phyloP scores from a whole-genome alignment of 2,113 vertebrate species.

The Sander lucioperca region DNA sequence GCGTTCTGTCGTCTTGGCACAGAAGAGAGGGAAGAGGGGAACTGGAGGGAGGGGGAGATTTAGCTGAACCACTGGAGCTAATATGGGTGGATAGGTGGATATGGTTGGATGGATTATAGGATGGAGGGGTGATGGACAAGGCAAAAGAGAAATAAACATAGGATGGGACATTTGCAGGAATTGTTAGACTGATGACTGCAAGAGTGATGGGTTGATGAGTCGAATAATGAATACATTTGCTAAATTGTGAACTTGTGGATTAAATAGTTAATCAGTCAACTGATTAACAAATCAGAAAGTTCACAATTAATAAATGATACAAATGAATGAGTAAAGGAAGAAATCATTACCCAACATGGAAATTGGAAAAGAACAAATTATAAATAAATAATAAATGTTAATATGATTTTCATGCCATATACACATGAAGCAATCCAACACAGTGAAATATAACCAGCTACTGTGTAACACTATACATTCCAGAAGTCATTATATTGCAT shows the following conservation, averaged over 20 bases:
- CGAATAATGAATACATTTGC: conserved; percentile 15
- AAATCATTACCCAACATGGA: conserved; percentile 42
- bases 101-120: not conserved
- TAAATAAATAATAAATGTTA: not conserved
- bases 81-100: not conserved
- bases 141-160: not conserved
- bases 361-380: not conserved
- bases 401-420: conserved; percentile 2
- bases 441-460: not conserved
- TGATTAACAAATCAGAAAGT: conserved; percentile 49
- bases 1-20: conserved; percentile 69
- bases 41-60: conserved; percentile 71
- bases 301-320: conserved; percentile 47
- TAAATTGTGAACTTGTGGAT: conserved; percentile 55
- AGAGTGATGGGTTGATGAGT: conserved; percentile 5
- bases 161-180: not conserved
- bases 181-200: not conserved
- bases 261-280: conserved; percentile 44
- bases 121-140: not conserved
- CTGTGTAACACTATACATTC: not conserved
- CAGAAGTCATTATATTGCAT: not conserved
- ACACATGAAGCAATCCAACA: not conserved
- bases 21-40: conserved; percentile 63
- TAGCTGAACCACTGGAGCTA: conserved; percentile 72
- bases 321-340: conserved; percentile 42